Evolutionary conservation across 2,888 invertebrate species (phyloP), one percentile per base, ranked within the genome.

Genomic region (Coleophora deauratella): DNA sequence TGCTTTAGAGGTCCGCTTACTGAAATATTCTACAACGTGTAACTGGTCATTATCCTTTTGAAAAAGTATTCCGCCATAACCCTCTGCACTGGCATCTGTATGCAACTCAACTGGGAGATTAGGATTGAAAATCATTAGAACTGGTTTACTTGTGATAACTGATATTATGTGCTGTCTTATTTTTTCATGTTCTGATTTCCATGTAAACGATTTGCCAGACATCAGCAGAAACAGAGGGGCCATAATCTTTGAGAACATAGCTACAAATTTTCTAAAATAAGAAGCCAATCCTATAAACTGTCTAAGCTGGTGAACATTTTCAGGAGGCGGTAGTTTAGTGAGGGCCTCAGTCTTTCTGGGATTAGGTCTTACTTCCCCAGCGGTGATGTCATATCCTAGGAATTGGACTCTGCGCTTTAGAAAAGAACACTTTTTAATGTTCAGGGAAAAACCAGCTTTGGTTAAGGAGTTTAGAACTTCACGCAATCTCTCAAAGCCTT

Each of bases 281-380:
- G 52, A 50, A 0, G 55, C 52, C 0, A 57, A 14, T 0, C 57
- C 57, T 0, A 51, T 44, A 37, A 56, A 55, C 14, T 59, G 61
- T 2, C 58, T 33, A 0, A 58, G 1, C 13, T 55, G 53, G 0
- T 36, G 33, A 0, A 47, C 40, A 0, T 44, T 52, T 6, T 42
- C 2, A 0, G 57, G 61, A 0, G 55, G 47, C 0, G 43, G 42
- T 0, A 46, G 11, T 1, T 14, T 9, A 1, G 44, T 40, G 1
- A 59, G 31, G 0, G 55, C 53, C 1, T 45, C 34, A 6, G 57
- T 37, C 30, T 58, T 57, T 6, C 50, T 6, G 0, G 27, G 42
- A 9, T 58, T 59, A 0, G 58, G 60, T 6, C 40, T 27, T 0
- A 58, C 14, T 28, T 52, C 14, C 2, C 58, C 54, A 0, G 31